These are phyloP conservation scores for Theristus sp. DNA, from an alignment of 2,888 invertebrate genomes.

Conservation along the genomic window DNA sequence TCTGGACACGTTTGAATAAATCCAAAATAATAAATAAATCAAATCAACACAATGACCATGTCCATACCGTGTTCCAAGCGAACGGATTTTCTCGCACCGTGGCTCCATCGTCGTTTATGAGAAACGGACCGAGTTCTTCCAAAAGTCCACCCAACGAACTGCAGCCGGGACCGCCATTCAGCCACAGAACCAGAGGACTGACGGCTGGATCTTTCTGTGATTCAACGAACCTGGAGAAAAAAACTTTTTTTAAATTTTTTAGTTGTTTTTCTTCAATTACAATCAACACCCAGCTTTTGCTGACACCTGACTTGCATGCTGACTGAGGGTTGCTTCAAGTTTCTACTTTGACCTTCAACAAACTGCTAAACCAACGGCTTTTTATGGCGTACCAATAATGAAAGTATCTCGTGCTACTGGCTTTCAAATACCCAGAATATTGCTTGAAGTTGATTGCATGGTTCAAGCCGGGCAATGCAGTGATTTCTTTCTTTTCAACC, in stretches of 20 bases:
- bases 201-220: conserved; percentile 21
- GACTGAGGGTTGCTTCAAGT: no score
- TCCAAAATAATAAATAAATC: not conserved
- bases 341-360: no score
- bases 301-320: no score
- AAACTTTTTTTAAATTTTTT: no score
- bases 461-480: conserved; percentile 25
- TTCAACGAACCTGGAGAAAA: conserved; percentile 26
- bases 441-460: conserved; percentile 27
- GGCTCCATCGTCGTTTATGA: conserved; percentile 5
- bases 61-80: conserved; percentile 11
- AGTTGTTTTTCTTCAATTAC: no score
- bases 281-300: no score
- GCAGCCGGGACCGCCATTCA: conserved; percentile 33
- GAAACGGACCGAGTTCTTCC: conserved; percentile 30
- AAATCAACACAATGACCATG: no score
- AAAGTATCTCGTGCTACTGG: conserved; percentile 12
- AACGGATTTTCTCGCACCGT: conserved; percentile 13
- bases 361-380: not conserved
- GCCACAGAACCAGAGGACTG: conserved; percentile 26
- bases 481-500: conserved; percentile 19
- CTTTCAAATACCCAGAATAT: conserved; percentile 31
- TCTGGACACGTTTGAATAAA: no score
- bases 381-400: conserved; percentile 1
- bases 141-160: conserved; percentile 30